These are phyloP conservation scores for Lasioglossum baleicum DNA, from an alignment of 1,140 invertebrate genomes.

Conservation along the genomic window DNA sequence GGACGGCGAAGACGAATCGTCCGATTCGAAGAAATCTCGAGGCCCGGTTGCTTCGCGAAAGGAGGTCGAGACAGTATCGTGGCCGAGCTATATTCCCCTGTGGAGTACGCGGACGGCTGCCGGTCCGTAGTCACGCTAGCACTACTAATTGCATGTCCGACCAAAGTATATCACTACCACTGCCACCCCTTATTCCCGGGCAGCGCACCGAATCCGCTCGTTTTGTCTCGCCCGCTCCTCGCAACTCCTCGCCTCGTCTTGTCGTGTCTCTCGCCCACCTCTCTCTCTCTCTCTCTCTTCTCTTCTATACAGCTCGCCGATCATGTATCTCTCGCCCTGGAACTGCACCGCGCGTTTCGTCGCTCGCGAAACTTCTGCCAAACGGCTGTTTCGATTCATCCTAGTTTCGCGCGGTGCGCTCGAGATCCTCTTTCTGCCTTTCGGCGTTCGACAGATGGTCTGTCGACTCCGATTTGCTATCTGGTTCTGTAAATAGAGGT, in stretches of 20 bases:
- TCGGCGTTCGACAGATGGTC: too few species aligned
- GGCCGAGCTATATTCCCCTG: conserved; percentile 31
- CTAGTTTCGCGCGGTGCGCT: conserved; percentile 23
- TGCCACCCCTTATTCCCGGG: conserved; percentile 60
- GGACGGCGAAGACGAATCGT: conserved; percentile 21
- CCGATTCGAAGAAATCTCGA: conserved; percentile 49
- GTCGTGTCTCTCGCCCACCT: conserved; percentile 6
- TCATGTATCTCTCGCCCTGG: neutral
- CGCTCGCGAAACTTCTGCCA: too few species aligned
- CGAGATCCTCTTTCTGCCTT: neutral
- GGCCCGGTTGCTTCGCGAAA: conserved; percentile 15
- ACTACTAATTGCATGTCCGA: conserved; percentile 76
- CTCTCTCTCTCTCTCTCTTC: conserved; percentile 5
- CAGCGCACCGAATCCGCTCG: conserved; percentile 60
- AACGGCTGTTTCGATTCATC: conserved; percentile 54
- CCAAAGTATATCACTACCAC: conserved; percentile 73
- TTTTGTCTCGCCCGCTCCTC: conserved; percentile 40
- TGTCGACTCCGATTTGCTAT: too few species aligned
- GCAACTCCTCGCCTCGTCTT: conserved; percentile 40
- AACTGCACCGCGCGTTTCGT: too few species aligned
- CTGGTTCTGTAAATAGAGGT: too few species aligned
- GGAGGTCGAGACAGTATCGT: conserved; percentile 57
- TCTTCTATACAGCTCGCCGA: conserved; percentile 18
- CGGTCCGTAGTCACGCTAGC: conserved; percentile 71
- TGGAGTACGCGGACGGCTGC: conserved; percentile 38